Evolutionary conservation across 2,797 vertebrate genomes (phyloP).

Genomic region (Enteromius treurensis): DNA sequence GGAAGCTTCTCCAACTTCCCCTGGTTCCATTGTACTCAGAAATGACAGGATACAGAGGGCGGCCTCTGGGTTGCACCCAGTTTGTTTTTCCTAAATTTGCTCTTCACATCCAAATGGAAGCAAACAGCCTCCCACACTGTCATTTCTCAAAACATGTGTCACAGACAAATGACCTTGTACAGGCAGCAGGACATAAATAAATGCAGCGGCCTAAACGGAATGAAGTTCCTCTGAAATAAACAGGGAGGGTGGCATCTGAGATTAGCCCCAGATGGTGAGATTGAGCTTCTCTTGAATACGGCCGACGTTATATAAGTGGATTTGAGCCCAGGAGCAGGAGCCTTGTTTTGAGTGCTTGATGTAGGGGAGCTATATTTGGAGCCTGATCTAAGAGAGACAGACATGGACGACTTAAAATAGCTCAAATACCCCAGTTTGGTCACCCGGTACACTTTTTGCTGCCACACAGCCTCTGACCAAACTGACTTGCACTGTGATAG

Average conservation of each 20-base stretch:
- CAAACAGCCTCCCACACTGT: constrained; percentile 48
- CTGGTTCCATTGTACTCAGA: constrained; percentile 68
- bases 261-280: constrained; percentile 64
- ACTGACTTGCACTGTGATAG: constrained; percentile 66
- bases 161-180: constrained; percentile 48
- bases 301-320: constrained; percentile 75
- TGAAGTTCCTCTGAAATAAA: constrained; percentile 37
- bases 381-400: constrained; percentile 76
- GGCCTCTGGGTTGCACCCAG: constrained; percentile 74
- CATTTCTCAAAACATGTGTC: constrained; percentile 53
- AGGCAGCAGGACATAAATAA: constrained; percentile 28
- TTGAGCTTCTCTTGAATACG: constrained; percentile 62
- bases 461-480: constrained; percentile 71
- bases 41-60: constrained; percentile 76
- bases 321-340: constrained; percentile 72
- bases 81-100: constrained; percentile 69
- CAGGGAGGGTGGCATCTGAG: constrained; percentile 51
- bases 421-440: constrained; percentile 78
- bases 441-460: constrained; percentile 71
- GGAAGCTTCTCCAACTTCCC: constrained; percentile 72
- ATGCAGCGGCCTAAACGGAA: constrained; percentile 21
- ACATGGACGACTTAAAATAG: constrained; percentile 75
- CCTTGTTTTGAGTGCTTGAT: constrained; percentile 71
- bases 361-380: constrained; percentile 78
- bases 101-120: constrained; percentile 63